A percentile compares a stretch with the other conserved stretches of the same genome.
Evolutionary conservation across 2,113 vertebrate species (phyloP).

Genomic region (Microtus ochrogaster): DNA sequence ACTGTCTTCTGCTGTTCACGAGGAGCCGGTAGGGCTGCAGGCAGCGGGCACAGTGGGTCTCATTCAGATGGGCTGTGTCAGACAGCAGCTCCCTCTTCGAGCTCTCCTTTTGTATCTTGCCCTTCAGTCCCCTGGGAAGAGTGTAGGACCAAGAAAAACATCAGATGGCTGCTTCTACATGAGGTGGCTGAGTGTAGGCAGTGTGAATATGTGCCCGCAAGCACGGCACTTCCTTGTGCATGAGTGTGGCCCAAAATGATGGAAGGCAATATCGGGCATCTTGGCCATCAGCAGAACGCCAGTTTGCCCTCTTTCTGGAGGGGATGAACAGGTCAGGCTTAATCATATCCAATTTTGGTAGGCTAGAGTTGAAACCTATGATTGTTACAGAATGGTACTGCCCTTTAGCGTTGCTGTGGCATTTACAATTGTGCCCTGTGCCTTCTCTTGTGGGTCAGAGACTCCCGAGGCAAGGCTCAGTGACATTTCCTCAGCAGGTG

Average conservation of each 20-base stretch:
- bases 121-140: slow-evolving; percentile 90
- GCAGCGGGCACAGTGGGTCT: slow-evolving; percentile 93
- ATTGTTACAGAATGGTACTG: background rate
- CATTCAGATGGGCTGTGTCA: slow-evolving; percentile 85
- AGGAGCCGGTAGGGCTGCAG: slow-evolving; percentile 94
- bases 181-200: fast-evolving
- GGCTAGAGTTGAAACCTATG: fast-evolving
- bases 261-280: fast-evolving
- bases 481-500: background rate
- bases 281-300: fast-evolving
- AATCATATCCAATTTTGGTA: fast-evolving
- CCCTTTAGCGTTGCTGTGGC: background rate
- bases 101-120: slow-evolving; percentile 90
- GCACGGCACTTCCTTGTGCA: fast-evolving
- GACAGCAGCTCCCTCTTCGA: slow-evolving; percentile 91
- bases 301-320: background rate
- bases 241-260: background rate
- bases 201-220: background rate
- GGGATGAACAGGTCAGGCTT: background rate
- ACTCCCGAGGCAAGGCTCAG: background rate
- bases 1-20: slow-evolving; percentile 89
- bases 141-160: background rate
- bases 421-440: background rate
- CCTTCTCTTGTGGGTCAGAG: background rate
- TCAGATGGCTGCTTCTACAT: fast-evolving